Conservation (phyloP, 2,888 invertebrate species). For the Cryptosula pallasiana region DNA sequence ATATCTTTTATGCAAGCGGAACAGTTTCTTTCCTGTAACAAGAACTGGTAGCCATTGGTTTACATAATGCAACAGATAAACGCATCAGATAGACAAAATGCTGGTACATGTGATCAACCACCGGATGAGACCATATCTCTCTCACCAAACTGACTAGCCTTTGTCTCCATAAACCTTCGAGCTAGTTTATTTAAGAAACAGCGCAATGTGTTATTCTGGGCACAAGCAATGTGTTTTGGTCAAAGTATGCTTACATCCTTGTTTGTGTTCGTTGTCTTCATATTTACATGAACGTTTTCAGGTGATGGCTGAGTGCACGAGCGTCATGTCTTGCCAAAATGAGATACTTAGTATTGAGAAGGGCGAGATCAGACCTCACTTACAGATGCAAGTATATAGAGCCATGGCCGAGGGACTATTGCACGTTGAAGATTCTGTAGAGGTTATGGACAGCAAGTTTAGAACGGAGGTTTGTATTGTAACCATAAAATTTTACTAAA, state of each 20-base stretch:
- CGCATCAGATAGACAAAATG: no score
- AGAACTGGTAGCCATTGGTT: no score
- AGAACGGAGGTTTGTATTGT: slow-evolving; percentile 65
- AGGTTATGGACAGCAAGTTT: slow-evolving; percentile 79
- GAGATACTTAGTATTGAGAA: slow-evolving; percentile 74
- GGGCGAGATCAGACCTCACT: slow-evolving; percentile 67
- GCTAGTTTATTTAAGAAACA: slow-evolving; percentile 4
- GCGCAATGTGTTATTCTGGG: slow-evolving; percentile 17
- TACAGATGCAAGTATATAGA: slow-evolving; percentile 71
- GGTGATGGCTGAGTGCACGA: slow-evolving; percentile 59
- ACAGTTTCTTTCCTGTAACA: no score
- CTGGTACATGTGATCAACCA: no score
- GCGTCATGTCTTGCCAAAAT: slow-evolving; percentile 58
- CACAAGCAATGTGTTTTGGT: background rate
- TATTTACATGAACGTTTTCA: slow-evolving; percentile 42
- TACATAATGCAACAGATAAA: no score
- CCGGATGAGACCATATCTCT: no score
- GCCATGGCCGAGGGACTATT: slow-evolving; percentile 81
- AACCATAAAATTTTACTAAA: no score
- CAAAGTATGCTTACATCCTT: background rate
- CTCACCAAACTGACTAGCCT: no score
- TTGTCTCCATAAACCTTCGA: no score
- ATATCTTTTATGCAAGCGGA: no score
- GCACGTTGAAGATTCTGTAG: slow-evolving; percentile 76
- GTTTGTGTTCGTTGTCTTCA: background rate